These are phyloP conservation scores for Melipona beecheii DNA, from an alignment of 2,888 invertebrate genomes.

Conservation along the genomic window DNA sequence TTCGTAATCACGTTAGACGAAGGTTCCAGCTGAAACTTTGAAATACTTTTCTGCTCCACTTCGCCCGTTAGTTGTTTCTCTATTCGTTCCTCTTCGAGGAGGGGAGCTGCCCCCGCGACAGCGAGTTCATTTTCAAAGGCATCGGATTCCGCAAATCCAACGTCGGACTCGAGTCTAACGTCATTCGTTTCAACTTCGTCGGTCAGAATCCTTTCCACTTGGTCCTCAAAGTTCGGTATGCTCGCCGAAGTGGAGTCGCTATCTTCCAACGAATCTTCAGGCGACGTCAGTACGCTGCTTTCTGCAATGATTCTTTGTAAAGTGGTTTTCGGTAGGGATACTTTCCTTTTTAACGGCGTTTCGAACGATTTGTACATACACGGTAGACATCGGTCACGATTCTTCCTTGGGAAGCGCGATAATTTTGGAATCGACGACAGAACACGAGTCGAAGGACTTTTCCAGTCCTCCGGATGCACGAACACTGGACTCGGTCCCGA, in stretches of 20 bases:
- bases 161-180: not conserved
- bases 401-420: conserved; percentile 72
- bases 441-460: conserved; percentile 23
- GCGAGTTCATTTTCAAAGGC: not conserved
- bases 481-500: conserved; percentile 64
- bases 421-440: conserved; percentile 73
- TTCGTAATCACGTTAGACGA: not conserved
- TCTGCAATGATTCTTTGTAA: conserved; percentile 13
- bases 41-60: not conserved
- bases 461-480: conserved; percentile 29
- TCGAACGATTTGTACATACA: conserved; percentile 75
- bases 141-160: conserved; percentile 13
- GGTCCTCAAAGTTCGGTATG: conserved; percentile 36
- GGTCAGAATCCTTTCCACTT: not conserved
- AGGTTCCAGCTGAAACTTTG: not conserved
- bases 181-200: conserved; percentile 10
- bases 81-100: not conserved
- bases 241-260: conserved; percentile 55
- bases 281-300: not conserved
- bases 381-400: conserved; percentile 77
- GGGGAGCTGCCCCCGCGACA: no score
- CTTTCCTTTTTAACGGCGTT: not conserved
- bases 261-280: conserved; percentile 1
- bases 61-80: not conserved
- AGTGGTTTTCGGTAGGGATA: conserved; percentile 37